Conservation (phyloP, 2,113 vertebrate species). For the Gorsachius goisagi region DNA sequence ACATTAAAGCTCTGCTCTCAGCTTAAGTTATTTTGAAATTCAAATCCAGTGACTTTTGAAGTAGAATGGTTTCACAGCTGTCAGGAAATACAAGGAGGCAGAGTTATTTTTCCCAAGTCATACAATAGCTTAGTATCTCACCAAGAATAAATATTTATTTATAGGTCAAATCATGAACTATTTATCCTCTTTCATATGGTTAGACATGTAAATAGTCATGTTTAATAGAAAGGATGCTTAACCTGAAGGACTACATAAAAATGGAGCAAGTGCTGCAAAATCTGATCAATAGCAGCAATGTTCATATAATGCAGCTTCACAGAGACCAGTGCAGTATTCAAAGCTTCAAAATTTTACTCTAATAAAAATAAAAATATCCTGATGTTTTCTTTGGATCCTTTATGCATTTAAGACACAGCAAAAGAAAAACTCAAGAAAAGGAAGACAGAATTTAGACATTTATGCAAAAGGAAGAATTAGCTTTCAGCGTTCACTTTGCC, state of each 20-base stretch:
- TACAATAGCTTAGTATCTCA: background rate
- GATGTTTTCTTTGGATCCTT: background rate
- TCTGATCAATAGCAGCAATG: background rate
- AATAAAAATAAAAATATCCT: background rate
- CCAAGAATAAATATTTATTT: constrained; percentile 45
- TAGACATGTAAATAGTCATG: background rate
- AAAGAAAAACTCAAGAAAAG: background rate
- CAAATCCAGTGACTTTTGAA: constrained; percentile 54
- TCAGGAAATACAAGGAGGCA: constrained; percentile 14
- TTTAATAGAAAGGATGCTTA: background rate
- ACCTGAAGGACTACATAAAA: background rate
- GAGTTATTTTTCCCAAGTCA: constrained; percentile 9
- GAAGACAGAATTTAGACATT: background rate
- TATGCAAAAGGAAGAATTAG: background rate
- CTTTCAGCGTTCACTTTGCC: background rate
- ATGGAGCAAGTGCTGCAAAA: background rate
- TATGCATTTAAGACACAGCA: background rate
- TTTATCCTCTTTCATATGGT: background rate
- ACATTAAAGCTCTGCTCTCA: constrained; percentile 28
- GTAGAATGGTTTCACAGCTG: constrained; percentile 46
- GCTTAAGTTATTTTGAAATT: constrained; percentile 56
- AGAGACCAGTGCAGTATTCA: background rate
- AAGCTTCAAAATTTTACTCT: no score
- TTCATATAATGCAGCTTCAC: background rate
- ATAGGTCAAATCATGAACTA: constrained; percentile 3